Evolutionary conservation across 2,113 vertebrate species (phyloP).

Genomic region (Poeciliopsis turrubarensis): DNA sequence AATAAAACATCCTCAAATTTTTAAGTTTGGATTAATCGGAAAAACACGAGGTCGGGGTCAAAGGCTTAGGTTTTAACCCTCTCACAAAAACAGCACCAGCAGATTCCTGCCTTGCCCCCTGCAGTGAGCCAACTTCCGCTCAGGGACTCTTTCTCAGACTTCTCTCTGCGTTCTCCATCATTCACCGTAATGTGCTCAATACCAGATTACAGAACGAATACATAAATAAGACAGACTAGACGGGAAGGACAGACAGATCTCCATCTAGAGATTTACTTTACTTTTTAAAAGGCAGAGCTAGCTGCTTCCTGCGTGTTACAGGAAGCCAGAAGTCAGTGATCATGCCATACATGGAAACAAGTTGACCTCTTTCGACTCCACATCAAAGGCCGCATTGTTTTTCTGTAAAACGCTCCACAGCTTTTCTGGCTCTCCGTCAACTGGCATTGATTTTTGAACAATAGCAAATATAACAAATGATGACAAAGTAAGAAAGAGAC

Average conservation of each 20-base stretch:
- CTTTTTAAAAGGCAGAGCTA: no score
- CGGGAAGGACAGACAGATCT: no score
- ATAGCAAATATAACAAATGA: conserved; percentile 29
- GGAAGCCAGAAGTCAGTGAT: conserved; percentile 54
- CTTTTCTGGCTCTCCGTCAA: conserved; percentile 34
- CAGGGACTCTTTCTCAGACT: not conserved
- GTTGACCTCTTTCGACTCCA: conserved; percentile 56
- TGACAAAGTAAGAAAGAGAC: conserved; percentile 8
- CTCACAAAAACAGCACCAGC: conserved; percentile 17
- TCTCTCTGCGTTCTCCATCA: not conserved
- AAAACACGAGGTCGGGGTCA: not conserved
- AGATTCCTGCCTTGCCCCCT: conserved; percentile 37
- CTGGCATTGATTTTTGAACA: conserved; percentile 48
- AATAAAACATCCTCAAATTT: not conserved
- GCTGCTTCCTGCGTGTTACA: conserved; percentile 10
- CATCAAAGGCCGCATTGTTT: conserved; percentile 55
- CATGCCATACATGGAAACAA: conserved; percentile 52
- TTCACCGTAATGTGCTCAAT: no score
- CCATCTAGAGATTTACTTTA: conserved; percentile 35
- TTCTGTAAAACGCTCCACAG: conserved; percentile 50
- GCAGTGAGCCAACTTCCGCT: conserved; percentile 30
- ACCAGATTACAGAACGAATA: no score
- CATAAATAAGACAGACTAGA: no score
- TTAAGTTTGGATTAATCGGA: conserved; percentile 1
- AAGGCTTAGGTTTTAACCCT: not conserved